These are phyloP conservation scores for Oceanodroma leucorhoa DNA, from an alignment of 2,797 vertebrate genomes.

Conservation along the genomic window DNA sequence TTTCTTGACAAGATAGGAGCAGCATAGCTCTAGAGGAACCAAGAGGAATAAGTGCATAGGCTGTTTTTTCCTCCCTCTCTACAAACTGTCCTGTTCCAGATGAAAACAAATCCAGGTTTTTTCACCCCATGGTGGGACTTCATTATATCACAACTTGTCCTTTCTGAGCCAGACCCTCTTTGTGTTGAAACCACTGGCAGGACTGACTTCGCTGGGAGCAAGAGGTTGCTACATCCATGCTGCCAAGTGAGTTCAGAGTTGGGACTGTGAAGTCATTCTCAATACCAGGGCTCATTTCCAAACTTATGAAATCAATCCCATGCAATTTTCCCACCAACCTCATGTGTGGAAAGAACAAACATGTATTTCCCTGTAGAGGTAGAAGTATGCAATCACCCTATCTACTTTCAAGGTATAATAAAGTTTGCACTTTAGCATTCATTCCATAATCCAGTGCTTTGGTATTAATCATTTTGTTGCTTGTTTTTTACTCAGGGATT, in stretches of 20 bases:
- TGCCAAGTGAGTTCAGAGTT: conserved; percentile 35
- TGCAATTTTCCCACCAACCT: conserved; percentile 27
- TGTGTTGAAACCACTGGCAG: conserved; percentile 36
- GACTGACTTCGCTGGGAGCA: not conserved
- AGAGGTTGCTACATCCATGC: not conserved
- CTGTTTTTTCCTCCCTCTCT: not conserved
- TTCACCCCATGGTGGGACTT: not conserved
- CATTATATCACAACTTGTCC: not conserved
- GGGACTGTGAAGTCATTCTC: conserved; percentile 21
- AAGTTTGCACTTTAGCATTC: not conserved
- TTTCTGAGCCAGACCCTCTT: not conserved
- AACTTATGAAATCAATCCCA: conserved; percentile 27
- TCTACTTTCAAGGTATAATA: not conserved
- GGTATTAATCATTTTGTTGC: not conserved
- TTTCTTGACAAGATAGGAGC: not conserved
- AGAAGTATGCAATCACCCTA: conserved; percentile 7
- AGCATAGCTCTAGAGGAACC: not conserved
- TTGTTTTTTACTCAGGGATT: not conserved
- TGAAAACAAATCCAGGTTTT: not conserved
- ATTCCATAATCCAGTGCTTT: not conserved
- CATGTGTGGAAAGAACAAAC: not conserved
- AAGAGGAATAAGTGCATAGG: not conserved
- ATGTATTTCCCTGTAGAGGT: conserved; percentile 7
- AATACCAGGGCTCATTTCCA: conserved; percentile 35
- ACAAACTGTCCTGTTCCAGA: not conserved